A percentile compares a stretch with the other conserved stretches of the same genome.
Evolutionary conservation across 2,113 vertebrate genomes (phyloP).

Genomic region (Lampris megalopsis): DNA sequence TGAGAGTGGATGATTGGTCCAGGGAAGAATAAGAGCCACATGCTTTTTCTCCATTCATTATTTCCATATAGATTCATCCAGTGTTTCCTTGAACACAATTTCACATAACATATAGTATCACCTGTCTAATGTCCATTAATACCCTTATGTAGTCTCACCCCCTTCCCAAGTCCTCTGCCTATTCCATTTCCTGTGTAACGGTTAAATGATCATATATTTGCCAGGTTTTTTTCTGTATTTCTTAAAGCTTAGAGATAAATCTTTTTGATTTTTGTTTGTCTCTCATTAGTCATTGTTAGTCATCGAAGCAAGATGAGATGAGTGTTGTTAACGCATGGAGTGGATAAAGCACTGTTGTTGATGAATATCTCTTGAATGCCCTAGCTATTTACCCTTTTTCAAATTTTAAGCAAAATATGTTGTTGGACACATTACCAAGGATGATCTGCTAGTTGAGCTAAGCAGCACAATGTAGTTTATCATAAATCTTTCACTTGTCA

Average conservation of each 20-base stretch:
- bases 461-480: not conserved
- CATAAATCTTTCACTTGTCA: not conserved
- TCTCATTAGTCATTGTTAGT: conserved; percentile 70
- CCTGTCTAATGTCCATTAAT: conserved; percentile 69
- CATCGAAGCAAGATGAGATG: conserved; percentile 55
- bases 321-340: conserved; percentile 50
- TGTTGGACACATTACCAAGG: not conserved
- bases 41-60: conserved; percentile 59
- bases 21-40: conserved; percentile 75
- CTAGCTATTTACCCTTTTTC: conserved; percentile 10
- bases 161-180: conserved; percentile 63
- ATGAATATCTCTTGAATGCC: conserved; percentile 1
- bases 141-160: conserved; percentile 45
- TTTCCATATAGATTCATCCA: conserved; percentile 66
- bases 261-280: conserved; percentile 47
- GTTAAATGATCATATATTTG: conserved; percentile 56
- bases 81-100: conserved; percentile 65
- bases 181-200: conserved; percentile 70
- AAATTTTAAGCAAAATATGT: not conserved
- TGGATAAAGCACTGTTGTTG: conserved; percentile 74
- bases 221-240: conserved; percentile 57
- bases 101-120: conserved; percentile 70
- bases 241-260: conserved; percentile 51
- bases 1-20: conserved; percentile 87
- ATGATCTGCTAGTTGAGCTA: not conserved